Base-by-base conservation (phyloP, 2,888 invertebrate genomes). In the Plagodis dolabraria region DNA sequence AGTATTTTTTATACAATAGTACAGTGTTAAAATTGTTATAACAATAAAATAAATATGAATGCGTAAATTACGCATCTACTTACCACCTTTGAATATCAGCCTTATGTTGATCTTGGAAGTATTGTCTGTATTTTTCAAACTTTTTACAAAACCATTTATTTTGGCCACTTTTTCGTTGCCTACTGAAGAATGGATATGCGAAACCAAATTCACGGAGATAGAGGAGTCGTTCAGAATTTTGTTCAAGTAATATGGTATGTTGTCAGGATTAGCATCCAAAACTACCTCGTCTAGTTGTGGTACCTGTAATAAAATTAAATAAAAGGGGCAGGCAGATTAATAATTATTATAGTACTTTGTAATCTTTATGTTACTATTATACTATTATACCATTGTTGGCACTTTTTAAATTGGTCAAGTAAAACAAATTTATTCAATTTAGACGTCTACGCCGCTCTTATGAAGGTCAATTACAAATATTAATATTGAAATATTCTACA, bases 41-140 rank as follows among this genome's bases (percentile, higher is more conserved):
- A 1, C 22, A 22, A 2, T 22, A 22, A 22, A 22, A 22, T 22
- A 22, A 2, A 22, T 22, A 22, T 4, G 4, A 22, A 22, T 22
- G 22, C 22, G n/a, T n/a, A n/a, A 22, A 4, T 22, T 22, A 22
- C 4, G 22, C 22, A 22, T 22, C 22, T 22, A 80, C 88, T 93
- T 93, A 96, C 96, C 95, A 86, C 94, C 90, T 92, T 96, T 97
- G 95, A 96, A 97, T 77, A 97, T 96, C 76, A 97, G 85, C 69
- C 94, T 94, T 35, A 97, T 67, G 57, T 94, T 93, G 33, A 95
- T 74, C 73, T 90, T 76, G 68, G 77, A 63, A 60, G 63, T 67
- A 48, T 62, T 62, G 46, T 64, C 67, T 33, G 57, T 44, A 35
- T 63, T 64, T 64, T 74, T 70, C 10, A 85, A 71, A 49, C 72